Evolutionary conservation across 2,113 vertebrate genomes (phyloP).

Genomic region (Sylvilagus bachmani): DNA sequence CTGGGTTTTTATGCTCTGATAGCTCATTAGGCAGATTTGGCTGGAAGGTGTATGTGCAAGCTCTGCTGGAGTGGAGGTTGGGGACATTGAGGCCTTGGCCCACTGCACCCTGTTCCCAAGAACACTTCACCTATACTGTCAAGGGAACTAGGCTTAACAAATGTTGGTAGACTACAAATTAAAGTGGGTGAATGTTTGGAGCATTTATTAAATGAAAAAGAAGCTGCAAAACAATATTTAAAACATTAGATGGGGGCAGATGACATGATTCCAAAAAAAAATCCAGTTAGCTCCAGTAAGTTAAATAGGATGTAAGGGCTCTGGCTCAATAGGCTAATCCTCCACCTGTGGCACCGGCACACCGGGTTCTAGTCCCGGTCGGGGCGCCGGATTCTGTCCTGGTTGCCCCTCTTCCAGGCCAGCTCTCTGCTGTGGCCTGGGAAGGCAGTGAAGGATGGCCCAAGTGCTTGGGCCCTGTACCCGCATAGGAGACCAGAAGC

Average conservation of each 20-base stretch:
- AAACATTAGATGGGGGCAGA: constrained; percentile 14
- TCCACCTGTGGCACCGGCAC: no score
- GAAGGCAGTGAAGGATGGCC: no score
- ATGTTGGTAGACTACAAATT: background rate
- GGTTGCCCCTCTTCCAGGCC: no score
- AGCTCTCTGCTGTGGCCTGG: no score
- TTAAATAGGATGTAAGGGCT: no score
- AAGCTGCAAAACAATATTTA: background rate
- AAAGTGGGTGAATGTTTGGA: background rate
- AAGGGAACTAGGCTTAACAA: background rate
- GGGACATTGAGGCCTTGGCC: background rate
- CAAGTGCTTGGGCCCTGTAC: no score
- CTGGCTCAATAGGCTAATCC: no score
- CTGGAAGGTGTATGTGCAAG: background rate
- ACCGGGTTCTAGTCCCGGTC: no score
- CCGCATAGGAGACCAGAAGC: no score
- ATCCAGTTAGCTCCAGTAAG: no score
- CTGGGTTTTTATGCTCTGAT: background rate
- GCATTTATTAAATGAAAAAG: constrained; percentile 34
- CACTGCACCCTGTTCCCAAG: background rate
- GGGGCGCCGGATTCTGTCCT: no score
- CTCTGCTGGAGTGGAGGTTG: background rate
- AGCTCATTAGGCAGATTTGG: background rate
- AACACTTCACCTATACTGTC: background rate
- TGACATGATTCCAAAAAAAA: background rate